A percentile compares a stretch with the other conserved stretches of the same genome.
These are phyloP conservation scores for Lithosia quadra DNA, from an alignment of 2,888 invertebrate genomes.

Conservation along the genomic window DNA sequence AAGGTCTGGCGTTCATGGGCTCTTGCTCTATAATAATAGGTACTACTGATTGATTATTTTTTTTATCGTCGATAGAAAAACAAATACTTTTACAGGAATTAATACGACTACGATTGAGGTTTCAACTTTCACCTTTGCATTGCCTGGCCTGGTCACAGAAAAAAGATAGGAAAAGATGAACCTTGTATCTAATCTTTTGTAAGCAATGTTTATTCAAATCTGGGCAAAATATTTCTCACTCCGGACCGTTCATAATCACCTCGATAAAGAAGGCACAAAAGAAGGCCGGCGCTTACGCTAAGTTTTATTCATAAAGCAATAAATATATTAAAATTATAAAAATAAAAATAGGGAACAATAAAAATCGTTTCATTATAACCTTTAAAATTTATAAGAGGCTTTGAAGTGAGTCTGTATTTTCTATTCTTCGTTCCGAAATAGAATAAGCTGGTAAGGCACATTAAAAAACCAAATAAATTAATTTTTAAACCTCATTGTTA, in stretches of 20 bases:
- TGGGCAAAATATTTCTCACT: background rate
- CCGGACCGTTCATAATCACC: background rate
- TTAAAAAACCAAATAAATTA: constrained; percentile 35
- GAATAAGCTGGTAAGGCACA: background rate
- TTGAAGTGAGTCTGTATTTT: background rate
- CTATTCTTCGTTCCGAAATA: background rate
- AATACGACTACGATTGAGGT: too few species aligned
- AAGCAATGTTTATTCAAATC: too few species aligned
- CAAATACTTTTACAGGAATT: too few species aligned
- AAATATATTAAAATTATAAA: background rate
- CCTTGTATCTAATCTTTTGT: too few species aligned
- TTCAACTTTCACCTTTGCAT: too few species aligned
- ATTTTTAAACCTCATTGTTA: constrained; percentile 45
- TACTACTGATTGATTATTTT: too few species aligned
- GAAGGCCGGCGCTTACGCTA: background rate
- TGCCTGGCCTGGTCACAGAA: too few species aligned
- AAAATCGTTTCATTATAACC: background rate
- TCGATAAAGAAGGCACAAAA: background rate
- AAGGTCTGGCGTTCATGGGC: too few species aligned
- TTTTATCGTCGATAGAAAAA: too few species aligned
- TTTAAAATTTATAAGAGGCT: background rate
- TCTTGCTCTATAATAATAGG: too few species aligned
- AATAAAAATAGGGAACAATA: background rate
- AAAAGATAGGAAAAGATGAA: too few species aligned
- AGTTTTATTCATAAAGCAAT: background rate